Evolutionary conservation across 2,888 invertebrate genomes (phyloP), one percentile per base, ranked within the genome.

Genomic region (Gryllus longicercus): DNA sequence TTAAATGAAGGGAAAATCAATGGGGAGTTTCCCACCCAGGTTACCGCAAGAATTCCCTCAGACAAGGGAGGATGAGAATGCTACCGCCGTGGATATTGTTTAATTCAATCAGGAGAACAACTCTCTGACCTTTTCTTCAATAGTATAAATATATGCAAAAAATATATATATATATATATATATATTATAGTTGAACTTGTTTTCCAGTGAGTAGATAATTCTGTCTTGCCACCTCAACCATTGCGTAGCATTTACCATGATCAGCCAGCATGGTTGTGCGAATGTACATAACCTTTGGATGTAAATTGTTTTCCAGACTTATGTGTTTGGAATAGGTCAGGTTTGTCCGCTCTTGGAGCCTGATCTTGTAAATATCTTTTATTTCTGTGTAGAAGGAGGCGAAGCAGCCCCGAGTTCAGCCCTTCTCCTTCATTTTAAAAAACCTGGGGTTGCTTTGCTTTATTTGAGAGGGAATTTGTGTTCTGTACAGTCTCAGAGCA

Each of bases 221-320:
- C 75, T 75, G 75, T 75, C 75, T 75, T 75, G 75, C 18, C 75
- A 75, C 23, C 75, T 23, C 14, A 75, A 75, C 63, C 63, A 63
- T 63, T 63, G 63, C 38, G 75, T 75, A 75, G 38, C 38, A 25
- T 75, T 75, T 21, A 75, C 21, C n/a, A 78, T 12, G 23, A 21
- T 76, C 18, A 50, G 50, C 50, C 76, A 79, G 63, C 18, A 38
- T 78, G 75, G 79, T 50, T 75, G 51, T 79, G 79, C 80, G 77
- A 80, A 79, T 82, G 81, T 81, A 81, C 76, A 80, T 81, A 81
- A 81, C 79, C 75, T 75, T 77, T 80, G 80, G 80, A 81, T 82
- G 82, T 82, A 81, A 80, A 82, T 82, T 82, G 79, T 82, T 80
- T 74, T 63, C 63, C 23, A 81, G 76, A 77, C 50, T 76, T 75